Conservation (phyloP, 2,113 vertebrate genomes). For the Eonycteris spelaea region DNA sequence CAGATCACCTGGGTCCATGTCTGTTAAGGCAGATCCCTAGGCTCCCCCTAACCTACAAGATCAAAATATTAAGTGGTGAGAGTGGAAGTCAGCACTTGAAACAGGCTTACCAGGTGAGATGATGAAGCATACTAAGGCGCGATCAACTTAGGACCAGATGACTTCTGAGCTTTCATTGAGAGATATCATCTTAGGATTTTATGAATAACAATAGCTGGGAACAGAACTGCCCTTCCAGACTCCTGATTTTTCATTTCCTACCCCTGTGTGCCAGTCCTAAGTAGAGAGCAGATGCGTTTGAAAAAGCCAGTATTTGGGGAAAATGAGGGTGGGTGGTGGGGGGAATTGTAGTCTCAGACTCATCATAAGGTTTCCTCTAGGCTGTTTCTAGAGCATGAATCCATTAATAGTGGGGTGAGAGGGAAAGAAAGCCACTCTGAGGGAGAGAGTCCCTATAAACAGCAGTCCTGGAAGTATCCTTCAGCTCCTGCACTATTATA, state of each 20-base stretch:
- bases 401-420: not conserved
- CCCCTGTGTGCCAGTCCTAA: not conserved
- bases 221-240: not conserved
- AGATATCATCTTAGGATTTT: not conserved
- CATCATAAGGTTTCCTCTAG: not conserved
- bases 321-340: not conserved
- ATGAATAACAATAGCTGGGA: not conserved
- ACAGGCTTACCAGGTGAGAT: not conserved
- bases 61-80: not conserved
- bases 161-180: not conserved
- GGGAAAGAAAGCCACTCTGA: not conserved
- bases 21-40: not conserved
- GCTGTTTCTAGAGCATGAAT: not conserved
- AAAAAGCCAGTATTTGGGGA: not conserved
- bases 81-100: not conserved
- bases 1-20: not conserved
- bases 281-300: not conserved
- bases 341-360: not conserved
- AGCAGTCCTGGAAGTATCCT: constrained; percentile 61
- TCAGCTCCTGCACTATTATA: constrained; percentile 40
- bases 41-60: not conserved
- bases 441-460: constrained; percentile 56
- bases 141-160: not conserved
- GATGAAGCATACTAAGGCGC: not conserved
- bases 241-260: not conserved